A percentile compares a stretch with the other conserved stretches of the same genome.
Evolutionary conservation across 1,140 invertebrate species (phyloP).

Genomic region (Caenorhabditis elegans): WBcel235 BX284603.4:10527501-10528000

Average conservation of each 20-base stretch:
- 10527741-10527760: constrained; percentile 93
- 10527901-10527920: too few species aligned
- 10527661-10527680: background rate
- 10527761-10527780: constrained; percentile 20
- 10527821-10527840: background rate
- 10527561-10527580: background rate
- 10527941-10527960: background rate
- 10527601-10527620: constrained; percentile 36
- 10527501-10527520: too few species aligned
- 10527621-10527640: constrained; percentile 86
- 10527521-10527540: too few species aligned
- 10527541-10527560: background rate
- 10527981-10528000: constrained; percentile 53
- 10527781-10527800: constrained; percentile 20
- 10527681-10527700: background rate
- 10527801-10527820: too few species aligned
- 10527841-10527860: background rate
- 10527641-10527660: constrained; percentile 85
- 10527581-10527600: constrained; percentile 16
- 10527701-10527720: constrained; percentile 75
- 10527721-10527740: constrained; percentile 97
- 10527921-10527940: background rate
- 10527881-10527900: background rate
- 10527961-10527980: constrained; percentile 53
- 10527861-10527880: background rate